These are phyloP conservation scores for Parnassius apollo DNA, from an alignment of 2,888 invertebrate species.

Conservation along the genomic window DNA sequence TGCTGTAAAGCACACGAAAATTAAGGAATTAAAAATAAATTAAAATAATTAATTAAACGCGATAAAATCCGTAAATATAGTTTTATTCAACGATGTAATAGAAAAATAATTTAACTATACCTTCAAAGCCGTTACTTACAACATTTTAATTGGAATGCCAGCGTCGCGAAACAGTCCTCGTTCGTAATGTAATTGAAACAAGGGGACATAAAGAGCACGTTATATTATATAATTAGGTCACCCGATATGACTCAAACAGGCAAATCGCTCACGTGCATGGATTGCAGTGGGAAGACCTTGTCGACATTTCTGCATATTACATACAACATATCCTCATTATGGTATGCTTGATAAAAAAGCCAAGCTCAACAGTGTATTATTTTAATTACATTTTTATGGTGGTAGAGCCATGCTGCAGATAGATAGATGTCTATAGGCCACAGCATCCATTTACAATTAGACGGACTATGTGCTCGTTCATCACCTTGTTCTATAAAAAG, in stretches of 20 bases:
- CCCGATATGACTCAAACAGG: conserved; percentile 22
- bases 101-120: conserved; percentile 24
- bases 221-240: conserved; percentile 27
- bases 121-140: conserved; percentile 6
- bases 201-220: conserved; percentile 24
- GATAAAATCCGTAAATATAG: too few species aligned
- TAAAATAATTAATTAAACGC: too few species aligned
- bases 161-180: conserved; percentile 7
- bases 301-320: conserved; percentile 3
- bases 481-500: too few species aligned
- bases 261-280: conserved; percentile 15
- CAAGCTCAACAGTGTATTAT: too few species aligned
- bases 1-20: too few species aligned
- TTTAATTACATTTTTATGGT: too few species aligned
- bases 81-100: not conserved
- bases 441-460: too few species aligned
- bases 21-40: too few species aligned
- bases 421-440: too few species aligned
- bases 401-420: too few species aligned
- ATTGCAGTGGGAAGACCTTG: conserved; percentile 11
- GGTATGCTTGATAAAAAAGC: too few species aligned
- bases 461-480: too few species aligned
- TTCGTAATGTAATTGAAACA: conserved; percentile 13
- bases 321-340: not conserved
- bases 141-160: conserved; percentile 17